A percentile compares a stretch with the other conserved stretches of the same genome.
phyloP scores from a whole-genome alignment of 2,888 invertebrate genomes.

The Scaptomyza flava region DNA sequence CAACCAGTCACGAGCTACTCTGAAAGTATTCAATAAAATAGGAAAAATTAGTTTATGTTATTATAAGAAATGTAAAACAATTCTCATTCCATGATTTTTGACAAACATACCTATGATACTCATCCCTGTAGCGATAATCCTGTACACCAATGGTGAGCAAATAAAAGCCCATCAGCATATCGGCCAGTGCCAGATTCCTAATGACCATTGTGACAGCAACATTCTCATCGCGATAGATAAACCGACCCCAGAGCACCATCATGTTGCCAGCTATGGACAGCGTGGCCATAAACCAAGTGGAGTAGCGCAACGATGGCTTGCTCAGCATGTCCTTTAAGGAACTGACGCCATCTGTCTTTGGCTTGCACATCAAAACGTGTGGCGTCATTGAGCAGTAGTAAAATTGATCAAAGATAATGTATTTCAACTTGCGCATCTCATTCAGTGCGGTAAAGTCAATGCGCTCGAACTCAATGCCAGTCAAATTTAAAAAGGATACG shows the following conservation, averaged over 20 bases:
- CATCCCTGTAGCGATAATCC: slow-evolving; percentile 86
- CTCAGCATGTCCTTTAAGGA: slow-evolving; percentile 87
- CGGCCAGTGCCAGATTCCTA: slow-evolving; percentile 88
- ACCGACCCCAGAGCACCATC: slow-evolving; percentile 87
- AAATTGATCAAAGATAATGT: slow-evolving; percentile 87
- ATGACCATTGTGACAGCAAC: slow-evolving; percentile 87
- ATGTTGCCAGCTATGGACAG: slow-evolving; percentile 87
- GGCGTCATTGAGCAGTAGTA: slow-evolving; percentile 88
- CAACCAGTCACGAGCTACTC: slow-evolving; percentile 87
- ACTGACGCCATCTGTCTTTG: slow-evolving; percentile 88
- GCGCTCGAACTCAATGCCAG: slow-evolving; percentile 85
- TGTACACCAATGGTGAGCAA: slow-evolving; percentile 87
- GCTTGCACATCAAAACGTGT: slow-evolving; percentile 86
- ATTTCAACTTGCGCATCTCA: slow-evolving; percentile 84
- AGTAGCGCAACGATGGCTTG: slow-evolving; percentile 86
- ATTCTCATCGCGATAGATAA: slow-evolving; percentile 87
- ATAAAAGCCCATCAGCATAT: slow-evolving; percentile 89
- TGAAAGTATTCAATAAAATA: slow-evolving; percentile 19
- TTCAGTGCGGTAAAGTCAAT: slow-evolving; percentile 86
- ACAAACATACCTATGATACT: slow-evolving; percentile 85
- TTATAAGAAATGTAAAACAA: no score
- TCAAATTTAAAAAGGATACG: slow-evolving; percentile 84
- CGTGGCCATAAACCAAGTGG: slow-evolving; percentile 87
- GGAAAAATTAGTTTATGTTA: no score
- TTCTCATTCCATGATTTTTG: no score